Base-by-base conservation (phyloP, 2,888 invertebrate species). In the Teinopalpus imperialis region DNA sequence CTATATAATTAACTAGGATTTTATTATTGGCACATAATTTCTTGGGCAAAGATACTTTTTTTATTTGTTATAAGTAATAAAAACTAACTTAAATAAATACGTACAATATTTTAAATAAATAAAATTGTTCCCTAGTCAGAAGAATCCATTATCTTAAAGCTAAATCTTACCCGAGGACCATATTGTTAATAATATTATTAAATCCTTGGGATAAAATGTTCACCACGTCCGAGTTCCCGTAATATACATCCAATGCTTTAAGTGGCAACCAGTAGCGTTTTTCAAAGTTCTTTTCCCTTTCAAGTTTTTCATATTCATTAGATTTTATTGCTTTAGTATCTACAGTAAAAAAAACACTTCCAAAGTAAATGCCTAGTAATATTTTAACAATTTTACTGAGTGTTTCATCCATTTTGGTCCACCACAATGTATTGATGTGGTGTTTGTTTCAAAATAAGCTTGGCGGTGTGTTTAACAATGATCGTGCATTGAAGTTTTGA, bases 201-300 rank as follows among this genome's bases (percentile, higher is more conserved):
- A 82, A 68, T 47, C 81, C 81, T 18, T 69, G 58, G 0, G 73
- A 66, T n/a, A 82, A 23, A 1, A 81, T 51, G 31, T 81, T 73
- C 1, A 80, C 62, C 49, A 79, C 51, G 32, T 61, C 70, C 47
- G 74, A 76, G 30, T 82, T 82, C 0, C 81, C 82, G 9, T 72
- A 76, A 79, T 79, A 83, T 0, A 82, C 49, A 31, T 83, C 82
- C 66, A 83, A 61, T 1, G 75, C 74, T 43, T 73, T 76, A 10
- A 76, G 79, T 0, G 81, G 30, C 1, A 80, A 13, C 81, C 79
- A 81, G 43, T 80, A 21, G 1, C 18, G 26, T 1, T 31, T 32
- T 18, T 26, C 18, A 7, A 41, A 32, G 2, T 41, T 32, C 8
- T 32, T 41, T n/a, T 20, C 14, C 14, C 20, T 27, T 9, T 34